Evolutionary conservation across 2,113 vertebrate species (phyloP), one percentile per base, ranked within the genome.

Genomic region (Uria aalge): DNA sequence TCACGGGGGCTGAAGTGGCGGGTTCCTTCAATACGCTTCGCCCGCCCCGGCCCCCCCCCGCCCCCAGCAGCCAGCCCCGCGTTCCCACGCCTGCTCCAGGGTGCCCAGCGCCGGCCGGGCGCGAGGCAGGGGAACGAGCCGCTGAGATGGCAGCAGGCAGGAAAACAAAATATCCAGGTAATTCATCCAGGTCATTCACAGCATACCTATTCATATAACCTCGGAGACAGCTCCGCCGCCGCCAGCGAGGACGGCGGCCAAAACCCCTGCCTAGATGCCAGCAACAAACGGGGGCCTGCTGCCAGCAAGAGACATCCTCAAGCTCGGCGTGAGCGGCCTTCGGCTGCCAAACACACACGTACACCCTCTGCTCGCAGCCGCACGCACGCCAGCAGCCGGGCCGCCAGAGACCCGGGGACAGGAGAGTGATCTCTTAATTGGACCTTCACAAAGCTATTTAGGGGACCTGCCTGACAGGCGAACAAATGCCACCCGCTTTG

Each of bases 161-260:
- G 11, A 14, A 53, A 77, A 77, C 64, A 32, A 56, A 92, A 67
- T 0, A 53, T 2, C 3, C 91, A 60, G 77, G 93, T 82, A 82
- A 75, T 41, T 79, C 74, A 27, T 56, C 60, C 90, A 45, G 80
- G 81, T n/a, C 56, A 5, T 50, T 87, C 92, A 2, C 94, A 71
- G 56, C 80, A 52, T 59, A 67, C 76, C 76, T 78, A 50, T 79
- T 76, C 84, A 18, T 8, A 57, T 26, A 69, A 60, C 77, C 84
- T 75, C 71, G 0, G 85, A 96, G 95, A 88, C 85, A 9, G 96
- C 94, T 79, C 91, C 9, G 36, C 85, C n/a, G 40, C 78, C 74
- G 43, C 73, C 97, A 95, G 93, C 45, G 3, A 56, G 97, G 94
- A 96, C 85, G 56, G 96, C 83, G 24, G 97, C 97, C 97, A 97